These are phyloP conservation scores for Agonopterix arenella DNA, from an alignment of 2,888 invertebrate species.

Conservation along the genomic window DNA sequence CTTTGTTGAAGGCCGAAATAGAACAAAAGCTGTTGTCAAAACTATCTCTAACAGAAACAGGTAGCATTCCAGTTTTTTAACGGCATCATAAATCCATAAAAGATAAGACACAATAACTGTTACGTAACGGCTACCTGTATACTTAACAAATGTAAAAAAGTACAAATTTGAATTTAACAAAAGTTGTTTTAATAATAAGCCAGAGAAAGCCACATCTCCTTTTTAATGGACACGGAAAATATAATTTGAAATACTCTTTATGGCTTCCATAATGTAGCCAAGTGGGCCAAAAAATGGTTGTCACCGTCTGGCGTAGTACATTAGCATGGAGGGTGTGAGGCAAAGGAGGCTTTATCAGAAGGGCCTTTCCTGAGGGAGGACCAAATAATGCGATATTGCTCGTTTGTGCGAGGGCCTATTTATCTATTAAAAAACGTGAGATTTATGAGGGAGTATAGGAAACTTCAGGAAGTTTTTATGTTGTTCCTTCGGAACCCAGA, in stretches of 20 bases:
- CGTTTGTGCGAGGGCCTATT: constrained; percentile 76
- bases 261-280: constrained; percentile 71
- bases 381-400: constrained; percentile 77
- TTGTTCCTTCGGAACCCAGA: constrained; percentile 53
- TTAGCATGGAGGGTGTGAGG: constrained; percentile 75
- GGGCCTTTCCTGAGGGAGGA: constrained; percentile 75
- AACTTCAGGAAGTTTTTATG: constrained; percentile 71
- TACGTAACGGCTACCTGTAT: constrained; percentile 18
- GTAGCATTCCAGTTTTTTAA: constrained; percentile 50
- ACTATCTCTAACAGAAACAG: constrained; percentile 40
- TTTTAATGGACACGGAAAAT: constrained; percentile 72
- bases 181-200: constrained; percentile 46
- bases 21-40: constrained; percentile 59
- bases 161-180: constrained; percentile 28
- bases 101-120: constrained; percentile 19
- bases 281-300: constrained; percentile 77
- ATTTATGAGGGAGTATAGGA: constrained; percentile 68
- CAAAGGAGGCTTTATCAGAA: constrained; percentile 71
- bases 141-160: constrained; percentile 16
- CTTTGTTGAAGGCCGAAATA: constrained; percentile 47
- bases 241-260: constrained; percentile 76
- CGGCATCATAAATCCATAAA: constrained; percentile 18
- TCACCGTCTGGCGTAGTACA: constrained; percentile 75
- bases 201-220: constrained; percentile 56
- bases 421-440: constrained; percentile 76